Evolutionary conservation across 2,888 invertebrate genomes (phyloP).

Genomic region (Calliphora vomitoria): DNA sequence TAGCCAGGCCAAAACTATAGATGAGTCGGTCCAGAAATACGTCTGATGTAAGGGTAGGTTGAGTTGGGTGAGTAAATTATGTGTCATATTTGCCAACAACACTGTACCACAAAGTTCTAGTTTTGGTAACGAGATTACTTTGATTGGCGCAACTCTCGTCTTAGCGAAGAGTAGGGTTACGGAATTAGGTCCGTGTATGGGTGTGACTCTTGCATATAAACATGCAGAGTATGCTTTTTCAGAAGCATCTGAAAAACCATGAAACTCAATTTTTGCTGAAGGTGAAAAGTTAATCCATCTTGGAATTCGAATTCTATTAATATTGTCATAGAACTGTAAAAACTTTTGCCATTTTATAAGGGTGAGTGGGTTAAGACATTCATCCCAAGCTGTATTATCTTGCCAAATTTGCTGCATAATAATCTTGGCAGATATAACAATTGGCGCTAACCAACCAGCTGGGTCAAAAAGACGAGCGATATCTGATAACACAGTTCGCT

Average conservation of each 20-base stretch:
- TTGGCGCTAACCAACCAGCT: conserved; percentile 12
- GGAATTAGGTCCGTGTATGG: conserved; percentile 1
- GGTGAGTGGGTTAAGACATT: conserved; percentile 26
- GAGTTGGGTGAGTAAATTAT: not conserved
- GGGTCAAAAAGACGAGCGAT: conserved; percentile 12
- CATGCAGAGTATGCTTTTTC: conserved; percentile 7
- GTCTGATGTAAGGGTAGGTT: not conserved
- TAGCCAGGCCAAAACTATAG: too few species aligned
- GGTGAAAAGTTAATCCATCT: conserved; percentile 18
- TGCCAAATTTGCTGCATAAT: conserved; percentile 33
- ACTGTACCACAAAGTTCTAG: conserved; percentile 18
- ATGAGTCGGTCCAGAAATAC: not conserved
- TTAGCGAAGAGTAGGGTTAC: conserved; percentile 1
- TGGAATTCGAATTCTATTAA: conserved; percentile 14
- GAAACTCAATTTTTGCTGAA: not conserved
- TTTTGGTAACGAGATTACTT: conserved; percentile 16
- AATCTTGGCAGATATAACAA: conserved; percentile 28
- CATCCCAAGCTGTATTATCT: conserved; percentile 18
- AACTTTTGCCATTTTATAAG: conserved; percentile 16
- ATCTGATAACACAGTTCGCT: conserved; percentile 19
- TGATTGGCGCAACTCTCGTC: conserved; percentile 20
- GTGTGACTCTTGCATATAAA: conserved; percentile 13
- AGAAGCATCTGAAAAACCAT: conserved; percentile 13
- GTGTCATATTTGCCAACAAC: conserved; percentile 2
- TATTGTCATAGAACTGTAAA: conserved; percentile 21